These are phyloP conservation scores for Neodontobutis hainanensis DNA, from an alignment of 2,113 vertebrate genomes.

Conservation along the genomic window DNA sequence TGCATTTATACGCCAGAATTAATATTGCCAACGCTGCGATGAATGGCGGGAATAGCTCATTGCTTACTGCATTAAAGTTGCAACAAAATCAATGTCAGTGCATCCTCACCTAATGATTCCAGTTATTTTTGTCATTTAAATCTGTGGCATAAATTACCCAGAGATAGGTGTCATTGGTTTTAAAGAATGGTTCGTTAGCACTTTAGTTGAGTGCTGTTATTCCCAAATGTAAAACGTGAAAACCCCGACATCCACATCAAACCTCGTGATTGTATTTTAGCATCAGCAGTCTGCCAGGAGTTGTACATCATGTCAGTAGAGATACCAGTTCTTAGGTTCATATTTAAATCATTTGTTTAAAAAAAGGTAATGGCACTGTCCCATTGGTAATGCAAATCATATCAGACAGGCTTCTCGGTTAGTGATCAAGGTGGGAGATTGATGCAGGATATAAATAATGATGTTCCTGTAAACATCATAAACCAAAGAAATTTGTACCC, in stretches of 20 bases:
- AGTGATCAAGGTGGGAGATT: conserved; percentile 41
- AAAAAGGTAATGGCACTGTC: conserved; percentile 35
- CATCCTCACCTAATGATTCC: conserved; percentile 88
- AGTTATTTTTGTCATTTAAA: conserved; percentile 89
- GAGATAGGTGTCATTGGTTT: conserved; percentile 85
- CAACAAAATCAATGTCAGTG: conserved; percentile 88
- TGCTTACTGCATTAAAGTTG: conserved; percentile 83
- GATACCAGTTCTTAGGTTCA: conserved; percentile 18
- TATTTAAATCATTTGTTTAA: conserved; percentile 23
- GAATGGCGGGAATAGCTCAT: conserved; percentile 34
- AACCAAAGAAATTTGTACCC: conserved; percentile 19
- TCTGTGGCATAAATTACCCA: conserved; percentile 63
- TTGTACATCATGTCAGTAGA: conserved; percentile 11
- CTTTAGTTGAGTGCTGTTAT: conserved; percentile 17
- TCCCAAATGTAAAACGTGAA: conserved; percentile 26
- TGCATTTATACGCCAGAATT: conserved; percentile 11
- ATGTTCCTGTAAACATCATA: conserved; percentile 25
- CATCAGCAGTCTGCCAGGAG: neutral
- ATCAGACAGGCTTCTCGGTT: conserved; percentile 37
- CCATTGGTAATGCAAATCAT: conserved; percentile 47
- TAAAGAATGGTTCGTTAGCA: conserved; percentile 43
- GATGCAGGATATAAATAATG: conserved; percentile 46
- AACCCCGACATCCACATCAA: conserved; percentile 20
- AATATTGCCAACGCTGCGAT: conserved; percentile 29
- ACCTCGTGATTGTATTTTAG: conserved; percentile 34